Conservation (phyloP, 2,888 invertebrate genomes). For the Drosophila conformis region DNA sequence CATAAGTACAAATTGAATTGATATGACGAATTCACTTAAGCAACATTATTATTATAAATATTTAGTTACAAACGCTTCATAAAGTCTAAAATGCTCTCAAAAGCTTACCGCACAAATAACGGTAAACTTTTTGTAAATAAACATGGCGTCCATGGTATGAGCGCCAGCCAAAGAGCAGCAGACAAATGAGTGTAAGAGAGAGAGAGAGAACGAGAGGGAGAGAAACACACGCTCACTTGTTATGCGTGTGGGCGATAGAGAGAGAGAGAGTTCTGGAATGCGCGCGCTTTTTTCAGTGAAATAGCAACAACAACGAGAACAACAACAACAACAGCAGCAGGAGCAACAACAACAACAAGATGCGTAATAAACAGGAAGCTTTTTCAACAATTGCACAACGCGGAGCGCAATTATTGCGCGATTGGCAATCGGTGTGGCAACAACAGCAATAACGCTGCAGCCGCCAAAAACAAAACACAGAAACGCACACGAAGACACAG, state of each 20-base stretch:
- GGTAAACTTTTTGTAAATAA: slow-evolving; percentile 76
- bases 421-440: slow-evolving; percentile 73
- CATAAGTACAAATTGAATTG: not conserved
- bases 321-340: slow-evolving; percentile 23
- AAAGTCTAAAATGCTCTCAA: slow-evolving; percentile 6
- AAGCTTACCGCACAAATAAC: slow-evolving; percentile 45
- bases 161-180: slow-evolving; percentile 42
- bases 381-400: slow-evolving; percentile 72
- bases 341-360: slow-evolving; percentile 17
- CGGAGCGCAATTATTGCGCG: slow-evolving; percentile 69
- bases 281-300: slow-evolving; percentile 69
- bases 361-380: slow-evolving; percentile 70
- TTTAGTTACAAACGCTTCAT: not conserved
- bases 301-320: slow-evolving; percentile 27
- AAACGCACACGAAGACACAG: not conserved
- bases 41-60: no score
- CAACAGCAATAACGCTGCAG: slow-evolving; percentile 59
- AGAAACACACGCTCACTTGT: slow-evolving; percentile 7
- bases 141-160: slow-evolving; percentile 71
- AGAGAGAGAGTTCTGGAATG: slow-evolving; percentile 68
- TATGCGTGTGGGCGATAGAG: slow-evolving; percentile 29
- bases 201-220: slow-evolving; percentile 19
- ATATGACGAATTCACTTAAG: not conserved
- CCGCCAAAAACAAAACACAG: slow-evolving; percentile 59
- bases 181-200: slow-evolving; percentile 18